These are phyloP conservation scores for Clarias pachynema DNA, from an alignment of 2,797 vertebrate species.

Conservation along the genomic window DNA sequence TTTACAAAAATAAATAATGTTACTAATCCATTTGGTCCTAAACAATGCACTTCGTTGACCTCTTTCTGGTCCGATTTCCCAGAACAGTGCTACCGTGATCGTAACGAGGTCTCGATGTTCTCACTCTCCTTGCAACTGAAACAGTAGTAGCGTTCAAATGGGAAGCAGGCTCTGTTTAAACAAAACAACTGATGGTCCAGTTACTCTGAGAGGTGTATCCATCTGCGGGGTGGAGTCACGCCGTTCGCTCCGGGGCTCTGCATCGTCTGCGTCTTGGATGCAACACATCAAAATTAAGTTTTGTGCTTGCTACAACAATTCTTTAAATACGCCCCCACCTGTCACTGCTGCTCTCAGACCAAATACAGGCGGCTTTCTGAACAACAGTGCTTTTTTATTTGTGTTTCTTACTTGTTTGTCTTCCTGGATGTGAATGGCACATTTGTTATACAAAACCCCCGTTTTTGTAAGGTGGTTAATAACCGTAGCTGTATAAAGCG, in stretches of 20 bases:
- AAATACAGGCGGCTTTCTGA: constrained; percentile 27
- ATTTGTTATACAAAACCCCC: constrained; percentile 23
- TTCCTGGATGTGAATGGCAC: constrained; percentile 38
- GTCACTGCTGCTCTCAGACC: constrained; percentile 11
- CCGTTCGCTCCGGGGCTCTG: not conserved
- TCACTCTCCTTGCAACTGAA: constrained; percentile 7
- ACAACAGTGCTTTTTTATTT: constrained; percentile 13
- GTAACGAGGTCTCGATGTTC: not conserved
- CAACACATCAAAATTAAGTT: not conserved
- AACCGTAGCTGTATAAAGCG: constrained; percentile 29
- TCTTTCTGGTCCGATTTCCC: not conserved
- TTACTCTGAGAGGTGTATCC: constrained; percentile 21
- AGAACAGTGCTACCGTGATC: not conserved
- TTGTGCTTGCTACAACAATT: constrained; percentile 11
- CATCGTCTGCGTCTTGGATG: not conserved
- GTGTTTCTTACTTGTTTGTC: constrained; percentile 35
- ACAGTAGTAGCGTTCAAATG: not conserved
- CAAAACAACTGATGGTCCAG: constrained; percentile 13
- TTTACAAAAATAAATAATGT: constrained; percentile 41
- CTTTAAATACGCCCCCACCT: not conserved
- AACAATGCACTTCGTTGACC: not conserved
- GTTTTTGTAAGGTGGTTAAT: constrained; percentile 36
- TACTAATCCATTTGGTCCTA: constrained; percentile 2
- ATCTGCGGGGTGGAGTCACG: not conserved
- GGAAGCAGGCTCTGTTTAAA: constrained; percentile 13